Base-by-base conservation (phyloP, 2,888 invertebrate species). In the Sinohyriopsis cumingii region DNA sequence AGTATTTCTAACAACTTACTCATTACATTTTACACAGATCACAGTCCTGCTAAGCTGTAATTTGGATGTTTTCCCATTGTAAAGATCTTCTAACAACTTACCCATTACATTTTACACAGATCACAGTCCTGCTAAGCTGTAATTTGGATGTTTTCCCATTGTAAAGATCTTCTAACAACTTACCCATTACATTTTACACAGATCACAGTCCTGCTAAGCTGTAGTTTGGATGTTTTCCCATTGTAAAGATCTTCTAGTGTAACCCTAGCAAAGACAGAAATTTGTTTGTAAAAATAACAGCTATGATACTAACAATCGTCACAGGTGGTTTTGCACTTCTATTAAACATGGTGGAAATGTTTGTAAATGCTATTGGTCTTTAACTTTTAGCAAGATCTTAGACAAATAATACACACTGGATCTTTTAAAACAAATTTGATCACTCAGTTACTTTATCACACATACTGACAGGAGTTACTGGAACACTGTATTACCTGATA, bases 221-320 rank as follows among this genome's bases (percentile, higher is more conserved):
- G 95, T 81, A 96, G 91, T 88, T 95, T 95, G 3, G 95, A 92
- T 64, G 94, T 94, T 91, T 95, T 96, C 18, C 97, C 97, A 90
- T 95, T 94, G 89, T 96, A 98, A 88, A 97, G 92, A 87, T 97
- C 96, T 91, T 97, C 97, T 83, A 98, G 91, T 15, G 96, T 93
- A 12, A 98, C 95, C 90, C 92, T 93, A 85, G n/a, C 63, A 28
- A 18, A 28, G 62, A 25, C 18, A 62, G 62, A 28, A 33, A 25
- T 45, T 15, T 15, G 45, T 45, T 45, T 3, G 45, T 45, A 45
- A 45, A 45, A 15, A 45, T 45, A 45, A 45, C 45, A 45, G 15
- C 0, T 12, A 45, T 45, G 45, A 12, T 12, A 12, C 12, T 45
- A 45, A 45, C 45, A 45, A 12, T 45, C 3, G 4, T 45, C 2